Evolutionary conservation across 2,797 vertebrate species (phyloP).

Genomic region (Enteromius viviparus): DNA sequence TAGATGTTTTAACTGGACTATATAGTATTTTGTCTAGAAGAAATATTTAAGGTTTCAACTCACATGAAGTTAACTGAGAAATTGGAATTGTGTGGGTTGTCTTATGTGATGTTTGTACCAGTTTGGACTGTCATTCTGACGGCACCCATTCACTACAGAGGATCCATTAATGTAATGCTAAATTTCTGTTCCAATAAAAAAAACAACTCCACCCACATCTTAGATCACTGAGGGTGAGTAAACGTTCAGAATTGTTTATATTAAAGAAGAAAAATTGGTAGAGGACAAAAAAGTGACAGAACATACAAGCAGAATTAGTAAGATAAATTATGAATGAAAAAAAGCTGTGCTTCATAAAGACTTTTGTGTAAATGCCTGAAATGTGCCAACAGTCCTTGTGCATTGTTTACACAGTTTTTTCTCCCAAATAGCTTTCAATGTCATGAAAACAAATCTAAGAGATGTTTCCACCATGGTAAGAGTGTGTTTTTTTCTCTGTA

Average conservation of each 20-base stretch:
- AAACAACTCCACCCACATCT: not conserved
- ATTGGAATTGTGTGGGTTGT: not conserved
- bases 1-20: not conserved
- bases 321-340: not conserved
- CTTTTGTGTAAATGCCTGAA: constrained; percentile 31
- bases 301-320: not conserved
- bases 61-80: not conserved
- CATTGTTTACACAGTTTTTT: constrained; percentile 58
- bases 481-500: constrained; percentile 57
- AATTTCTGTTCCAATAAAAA: not conserved
- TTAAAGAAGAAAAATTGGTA: not conserved
- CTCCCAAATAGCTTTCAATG: constrained; percentile 56
- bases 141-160: not conserved
- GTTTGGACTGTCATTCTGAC: not conserved
- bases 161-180: not conserved
- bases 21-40: not conserved
- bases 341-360: constrained; percentile 1
- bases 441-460: constrained; percentile 56
- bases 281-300: not conserved
- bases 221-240: no score
- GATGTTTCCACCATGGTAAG: constrained; percentile 55
- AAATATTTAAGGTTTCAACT: not conserved
- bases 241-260: no score
- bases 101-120: not conserved
- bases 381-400: constrained; percentile 52